These are phyloP conservation scores for Drosophila setifemur DNA, from an alignment of 1,140 invertebrate species.

Conservation along the genomic window DNA sequence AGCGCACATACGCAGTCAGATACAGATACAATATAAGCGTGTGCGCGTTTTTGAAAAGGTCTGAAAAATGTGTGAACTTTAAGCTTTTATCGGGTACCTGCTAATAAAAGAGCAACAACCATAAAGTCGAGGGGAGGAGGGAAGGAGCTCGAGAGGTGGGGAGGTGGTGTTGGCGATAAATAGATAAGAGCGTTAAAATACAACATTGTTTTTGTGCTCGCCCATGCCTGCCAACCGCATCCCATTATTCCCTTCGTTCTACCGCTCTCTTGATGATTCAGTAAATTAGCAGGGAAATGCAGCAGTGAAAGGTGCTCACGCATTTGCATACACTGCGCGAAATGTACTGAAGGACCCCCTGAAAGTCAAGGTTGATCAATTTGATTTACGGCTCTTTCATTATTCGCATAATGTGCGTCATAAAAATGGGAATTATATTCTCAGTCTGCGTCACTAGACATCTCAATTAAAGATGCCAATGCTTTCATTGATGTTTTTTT, in stretches of 20 bases:
- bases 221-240: not conserved
- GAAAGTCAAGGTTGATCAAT: constrained; percentile 21
- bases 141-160: not conserved
- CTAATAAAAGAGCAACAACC: constrained; percentile 61
- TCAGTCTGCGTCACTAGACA: constrained; percentile 24
- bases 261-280: not conserved
- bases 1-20: not conserved
- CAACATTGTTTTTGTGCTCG: constrained; percentile 28
- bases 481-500: not conserved
- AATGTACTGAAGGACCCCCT: not conserved
- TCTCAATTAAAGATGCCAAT: constrained; percentile 21
- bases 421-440: constrained; percentile 6
- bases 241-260: not conserved
- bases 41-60: constrained; percentile 18
- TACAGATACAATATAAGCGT: not conserved
- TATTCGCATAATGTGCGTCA: constrained; percentile 15
- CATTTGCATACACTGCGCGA: constrained; percentile 37
- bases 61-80: constrained; percentile 71
- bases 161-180: not conserved
- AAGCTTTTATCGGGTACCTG: constrained; percentile 73
- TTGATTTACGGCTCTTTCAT: constrained; percentile 9
- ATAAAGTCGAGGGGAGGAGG: not conserved
- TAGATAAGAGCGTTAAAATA: constrained; percentile 52
- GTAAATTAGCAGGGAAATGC: constrained; percentile 63
- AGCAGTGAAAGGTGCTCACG: constrained; percentile 49